Evolutionary conservation across 1,140 invertebrate species (phyloP).

Genomic region (Bactericera cockerelli): DNA sequence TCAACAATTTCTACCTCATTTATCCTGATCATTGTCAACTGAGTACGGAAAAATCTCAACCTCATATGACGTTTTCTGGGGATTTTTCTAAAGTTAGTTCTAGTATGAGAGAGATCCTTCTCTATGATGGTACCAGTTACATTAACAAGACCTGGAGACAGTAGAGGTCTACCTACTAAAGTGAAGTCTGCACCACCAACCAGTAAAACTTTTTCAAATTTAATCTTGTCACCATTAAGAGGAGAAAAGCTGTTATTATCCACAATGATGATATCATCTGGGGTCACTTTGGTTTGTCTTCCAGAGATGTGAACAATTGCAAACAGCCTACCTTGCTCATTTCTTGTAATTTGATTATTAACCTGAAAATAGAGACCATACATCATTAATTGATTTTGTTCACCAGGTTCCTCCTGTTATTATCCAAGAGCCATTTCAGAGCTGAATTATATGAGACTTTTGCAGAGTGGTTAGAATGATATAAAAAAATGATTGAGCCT

Average conservation of each 20-base stretch:
- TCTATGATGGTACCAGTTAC: constrained; percentile 78
- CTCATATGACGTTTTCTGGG: constrained; percentile 22
- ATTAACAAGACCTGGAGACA: constrained; percentile 54
- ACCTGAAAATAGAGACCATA: not conserved
- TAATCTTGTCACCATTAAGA: constrained; percentile 61
- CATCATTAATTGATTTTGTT: no score
- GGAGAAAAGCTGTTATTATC: constrained; percentile 66
- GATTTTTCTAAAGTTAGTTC: constrained; percentile 32
- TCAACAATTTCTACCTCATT: constrained; percentile 11
- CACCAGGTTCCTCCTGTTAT: no score
- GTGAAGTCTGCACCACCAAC: constrained; percentile 75
- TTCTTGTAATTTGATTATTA: constrained; percentile 1
- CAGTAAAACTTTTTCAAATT: constrained; percentile 68
- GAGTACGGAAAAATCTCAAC: constrained; percentile 18
- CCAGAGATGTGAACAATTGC: constrained; percentile 68
- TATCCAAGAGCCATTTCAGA: no score
- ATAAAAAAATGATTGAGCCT: no score
- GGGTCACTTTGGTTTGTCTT: constrained; percentile 74
- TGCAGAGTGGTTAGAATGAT: no score
- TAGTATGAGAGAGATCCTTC: constrained; percentile 72
- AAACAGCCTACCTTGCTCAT: constrained; percentile 56
- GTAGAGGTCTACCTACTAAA: constrained; percentile 61
- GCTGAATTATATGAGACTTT: no score
- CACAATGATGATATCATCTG: constrained; percentile 69
- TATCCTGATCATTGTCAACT: constrained; percentile 15